These are phyloP conservation scores for Naso thynnoides DNA, from an alignment of 2,797 vertebrate genomes.

Conservation along the genomic window DNA sequence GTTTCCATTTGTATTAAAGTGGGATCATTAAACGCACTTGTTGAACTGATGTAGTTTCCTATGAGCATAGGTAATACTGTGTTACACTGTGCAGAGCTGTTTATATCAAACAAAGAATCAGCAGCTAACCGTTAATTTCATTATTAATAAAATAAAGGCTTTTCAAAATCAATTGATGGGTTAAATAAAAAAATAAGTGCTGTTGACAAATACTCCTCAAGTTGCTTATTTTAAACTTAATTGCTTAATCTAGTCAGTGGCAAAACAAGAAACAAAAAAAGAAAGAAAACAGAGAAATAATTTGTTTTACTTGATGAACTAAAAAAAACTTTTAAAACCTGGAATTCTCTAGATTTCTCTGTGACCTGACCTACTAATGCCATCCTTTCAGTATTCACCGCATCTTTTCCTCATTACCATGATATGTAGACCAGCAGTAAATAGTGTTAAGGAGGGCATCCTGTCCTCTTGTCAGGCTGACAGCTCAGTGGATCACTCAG, in stretches of 20 bases:
- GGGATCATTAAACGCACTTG: not conserved
- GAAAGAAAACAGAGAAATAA: too few species aligned
- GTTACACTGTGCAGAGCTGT: too few species aligned
- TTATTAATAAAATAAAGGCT: not conserved
- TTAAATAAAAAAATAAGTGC: not conserved
- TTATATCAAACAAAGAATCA: not conserved
- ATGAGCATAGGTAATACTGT: not conserved
- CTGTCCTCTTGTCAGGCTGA: constrained; percentile 46
- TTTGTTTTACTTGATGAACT: not conserved
- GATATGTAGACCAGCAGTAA: constrained; percentile 33
- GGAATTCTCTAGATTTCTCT: not conserved
- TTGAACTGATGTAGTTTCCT: not conserved
- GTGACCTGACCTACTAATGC: not conserved
- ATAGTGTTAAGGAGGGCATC: not conserved
- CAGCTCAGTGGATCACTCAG: constrained; percentile 48
- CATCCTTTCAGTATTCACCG: too few species aligned
- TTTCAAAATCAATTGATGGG: not conserved
- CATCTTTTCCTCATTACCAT: not conserved
- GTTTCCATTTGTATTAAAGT: not conserved
- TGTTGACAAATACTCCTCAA: not conserved
- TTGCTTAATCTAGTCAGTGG: not conserved
- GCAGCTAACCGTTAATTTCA: not conserved
- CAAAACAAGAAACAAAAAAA: not conserved
- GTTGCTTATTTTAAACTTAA: not conserved
- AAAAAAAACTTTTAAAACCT: not conserved